These are phyloP conservation scores for Trichacis sp. DNA, from an alignment of 2,888 invertebrate species.

Conservation along the genomic window DNA sequence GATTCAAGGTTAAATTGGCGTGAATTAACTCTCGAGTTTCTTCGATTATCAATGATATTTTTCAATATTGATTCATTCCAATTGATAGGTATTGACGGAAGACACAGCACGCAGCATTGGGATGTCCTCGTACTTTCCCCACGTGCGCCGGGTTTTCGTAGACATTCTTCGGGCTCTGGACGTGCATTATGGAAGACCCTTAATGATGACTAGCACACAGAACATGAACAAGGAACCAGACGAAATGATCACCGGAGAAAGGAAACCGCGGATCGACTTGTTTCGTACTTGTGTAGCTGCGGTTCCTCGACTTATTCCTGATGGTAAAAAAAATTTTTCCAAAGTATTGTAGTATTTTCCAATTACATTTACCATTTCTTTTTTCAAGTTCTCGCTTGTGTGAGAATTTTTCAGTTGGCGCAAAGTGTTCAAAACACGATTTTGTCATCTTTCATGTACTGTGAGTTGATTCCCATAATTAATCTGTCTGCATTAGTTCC, in stretches of 20 bases:
- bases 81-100: conserved; percentile 94
- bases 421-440: no score
- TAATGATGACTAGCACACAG: conserved; percentile 96
- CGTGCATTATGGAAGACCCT: conserved; percentile 94
- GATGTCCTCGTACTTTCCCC: conserved; percentile 96
- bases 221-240: conserved; percentile 95
- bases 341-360: no score
- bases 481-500: no score
- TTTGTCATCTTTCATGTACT: no score
- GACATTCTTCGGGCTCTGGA: conserved; percentile 95
- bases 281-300: conserved; percentile 99
- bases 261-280: conserved; percentile 97
- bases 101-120: conserved; percentile 97
- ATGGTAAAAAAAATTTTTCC: conserved; percentile 72
- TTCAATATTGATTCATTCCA: no score
- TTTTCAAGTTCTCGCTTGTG: no score
- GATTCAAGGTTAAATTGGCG: no score
- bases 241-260: conserved; percentile 93
- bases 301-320: conserved; percentile 96
- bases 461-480: no score
- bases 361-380: no score
- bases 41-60: no score
- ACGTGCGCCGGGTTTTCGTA: conserved; percentile 94
- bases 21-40: no score
- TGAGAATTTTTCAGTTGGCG: no score